These are phyloP conservation scores for Euura saliciscinereae DNA, from an alignment of 1,140 invertebrate species.

Conservation along the genomic window DNA sequence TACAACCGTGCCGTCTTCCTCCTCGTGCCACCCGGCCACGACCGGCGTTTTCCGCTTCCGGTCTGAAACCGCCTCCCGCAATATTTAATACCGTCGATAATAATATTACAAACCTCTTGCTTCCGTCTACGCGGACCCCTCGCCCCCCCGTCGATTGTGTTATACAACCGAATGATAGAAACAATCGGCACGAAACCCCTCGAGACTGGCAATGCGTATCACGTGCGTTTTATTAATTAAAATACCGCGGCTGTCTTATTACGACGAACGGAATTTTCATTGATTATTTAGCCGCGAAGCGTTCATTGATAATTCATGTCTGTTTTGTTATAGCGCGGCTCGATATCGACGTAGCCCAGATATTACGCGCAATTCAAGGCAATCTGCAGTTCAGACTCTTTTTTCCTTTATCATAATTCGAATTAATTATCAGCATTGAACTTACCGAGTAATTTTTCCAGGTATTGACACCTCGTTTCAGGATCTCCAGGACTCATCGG, in stretches of 20 bases:
- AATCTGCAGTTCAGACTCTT: slow-evolving; percentile 12
- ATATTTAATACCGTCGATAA: slow-evolving; percentile 16
- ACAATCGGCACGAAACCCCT: not conserved
- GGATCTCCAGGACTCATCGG: slow-evolving; percentile 45
- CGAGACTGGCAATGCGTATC: not conserved
- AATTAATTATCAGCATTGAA: slow-evolving; percentile 9
- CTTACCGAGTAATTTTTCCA: slow-evolving; percentile 49
- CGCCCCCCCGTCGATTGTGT: slow-evolving; percentile 22
- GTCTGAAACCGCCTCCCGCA: slow-evolving; percentile 33
- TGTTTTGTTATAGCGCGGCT: not conserved
- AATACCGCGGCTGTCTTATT: not conserved
- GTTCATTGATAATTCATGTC: slow-evolving; percentile 19
- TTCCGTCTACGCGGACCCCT: slow-evolving; percentile 6
- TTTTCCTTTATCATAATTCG: slow-evolving; percentile 7
- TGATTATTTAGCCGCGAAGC: not conserved
- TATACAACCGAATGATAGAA: slow-evolving; percentile 11
- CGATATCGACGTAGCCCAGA: not conserved
- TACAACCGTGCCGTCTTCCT: slow-evolving; percentile 19
- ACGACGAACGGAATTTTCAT: not conserved
- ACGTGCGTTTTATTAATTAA: not conserved
- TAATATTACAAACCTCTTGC: slow-evolving; percentile 13
- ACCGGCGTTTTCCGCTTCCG: slow-evolving; percentile 45
- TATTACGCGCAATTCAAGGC: slow-evolving; percentile 29
- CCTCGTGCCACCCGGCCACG: slow-evolving; percentile 42
- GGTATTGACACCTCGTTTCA: slow-evolving; percentile 49